phyloP scores from a whole-genome alignment of 2,888 invertebrate genomes.

The Drosophila lutescens region DNA sequence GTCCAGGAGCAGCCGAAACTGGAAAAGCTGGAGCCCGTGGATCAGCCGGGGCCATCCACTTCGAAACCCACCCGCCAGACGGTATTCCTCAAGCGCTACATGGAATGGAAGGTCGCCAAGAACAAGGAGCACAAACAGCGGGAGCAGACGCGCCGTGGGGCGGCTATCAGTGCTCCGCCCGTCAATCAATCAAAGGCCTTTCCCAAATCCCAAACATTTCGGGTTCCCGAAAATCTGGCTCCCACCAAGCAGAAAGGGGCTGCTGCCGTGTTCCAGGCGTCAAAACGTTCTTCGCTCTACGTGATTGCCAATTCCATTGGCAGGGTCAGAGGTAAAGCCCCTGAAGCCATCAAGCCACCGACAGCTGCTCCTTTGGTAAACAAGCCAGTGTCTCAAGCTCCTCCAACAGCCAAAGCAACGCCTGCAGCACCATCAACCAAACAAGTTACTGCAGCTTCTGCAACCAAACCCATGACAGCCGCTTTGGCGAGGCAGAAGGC shows the following conservation, averaged over 20 bases:
- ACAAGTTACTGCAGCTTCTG: no score
- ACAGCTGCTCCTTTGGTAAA: not conserved
- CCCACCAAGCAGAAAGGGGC: not conserved
- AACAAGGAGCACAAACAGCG: conserved; percentile 8
- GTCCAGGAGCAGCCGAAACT: not conserved
- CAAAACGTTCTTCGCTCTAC: conserved; percentile 29
- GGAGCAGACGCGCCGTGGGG: conserved; percentile 17
- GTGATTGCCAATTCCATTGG: conserved; percentile 4
- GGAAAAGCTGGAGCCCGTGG: not conserved
- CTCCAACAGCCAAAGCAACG: not conserved
- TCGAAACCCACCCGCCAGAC: conserved; percentile 13
- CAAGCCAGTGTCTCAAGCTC: not conserved
- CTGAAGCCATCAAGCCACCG: not conserved
- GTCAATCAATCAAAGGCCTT: conserved; percentile 1
- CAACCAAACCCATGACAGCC: not conserved
- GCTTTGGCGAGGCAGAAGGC: not conserved
- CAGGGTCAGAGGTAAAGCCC: not conserved
- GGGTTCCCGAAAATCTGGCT: not conserved
- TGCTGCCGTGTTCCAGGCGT: not conserved
- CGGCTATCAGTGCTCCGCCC: not conserved
- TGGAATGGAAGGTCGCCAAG: conserved; percentile 15
- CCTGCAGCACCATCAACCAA: not conserved
- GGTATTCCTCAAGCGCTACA: conserved; percentile 13
- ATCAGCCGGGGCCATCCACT: not conserved
- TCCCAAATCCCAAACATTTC: conserved; percentile 12